Percentiles rank a stretch among this genome's conserved stretches.
phyloP scores from a whole-genome alignment of 2,797 vertebrate species.

The Phylloscopus collybita region DNA sequence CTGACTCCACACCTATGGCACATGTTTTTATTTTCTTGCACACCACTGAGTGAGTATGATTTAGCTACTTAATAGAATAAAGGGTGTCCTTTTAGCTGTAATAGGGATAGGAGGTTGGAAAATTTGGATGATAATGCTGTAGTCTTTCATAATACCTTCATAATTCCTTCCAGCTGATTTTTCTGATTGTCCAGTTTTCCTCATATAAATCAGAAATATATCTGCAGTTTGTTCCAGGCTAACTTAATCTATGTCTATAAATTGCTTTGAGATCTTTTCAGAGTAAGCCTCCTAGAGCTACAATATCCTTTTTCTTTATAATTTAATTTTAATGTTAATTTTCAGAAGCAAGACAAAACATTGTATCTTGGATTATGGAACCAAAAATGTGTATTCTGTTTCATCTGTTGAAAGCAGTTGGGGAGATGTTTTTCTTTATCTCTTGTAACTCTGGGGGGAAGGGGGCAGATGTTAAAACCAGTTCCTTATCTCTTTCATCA shows the following conservation, averaged over 20 bases:
- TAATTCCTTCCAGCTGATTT: not conserved
- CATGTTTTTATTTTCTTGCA: not conserved
- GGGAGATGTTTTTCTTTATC: no score
- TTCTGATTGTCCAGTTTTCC: not conserved
- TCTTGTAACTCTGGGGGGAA: no score
- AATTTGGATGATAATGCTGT: not conserved
- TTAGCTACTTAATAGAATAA: not conserved
- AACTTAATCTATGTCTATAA: not conserved
- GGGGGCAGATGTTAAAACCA: no score
- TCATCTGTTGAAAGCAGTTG: no score
- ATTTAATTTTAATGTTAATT: not conserved
- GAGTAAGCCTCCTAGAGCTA: not conserved
- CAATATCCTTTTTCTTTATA: not conserved
- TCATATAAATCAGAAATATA: not conserved
- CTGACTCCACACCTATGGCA: not conserved
- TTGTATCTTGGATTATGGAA: no score
- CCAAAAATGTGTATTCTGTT: no score
- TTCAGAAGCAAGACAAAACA: not conserved
- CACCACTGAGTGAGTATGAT: accelerated
- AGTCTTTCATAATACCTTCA: not conserved
- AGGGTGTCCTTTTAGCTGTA: not conserved
- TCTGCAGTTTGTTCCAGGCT: not conserved
- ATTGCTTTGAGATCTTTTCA: not conserved
- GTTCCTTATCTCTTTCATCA: no score
- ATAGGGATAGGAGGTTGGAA: not conserved